Percentiles rank a stretch among this genome's conserved stretches.
These are phyloP conservation scores for Nasonia longicornis DNA, from an alignment of 1,140 invertebrate genomes.

Conservation along the genomic window DNA sequence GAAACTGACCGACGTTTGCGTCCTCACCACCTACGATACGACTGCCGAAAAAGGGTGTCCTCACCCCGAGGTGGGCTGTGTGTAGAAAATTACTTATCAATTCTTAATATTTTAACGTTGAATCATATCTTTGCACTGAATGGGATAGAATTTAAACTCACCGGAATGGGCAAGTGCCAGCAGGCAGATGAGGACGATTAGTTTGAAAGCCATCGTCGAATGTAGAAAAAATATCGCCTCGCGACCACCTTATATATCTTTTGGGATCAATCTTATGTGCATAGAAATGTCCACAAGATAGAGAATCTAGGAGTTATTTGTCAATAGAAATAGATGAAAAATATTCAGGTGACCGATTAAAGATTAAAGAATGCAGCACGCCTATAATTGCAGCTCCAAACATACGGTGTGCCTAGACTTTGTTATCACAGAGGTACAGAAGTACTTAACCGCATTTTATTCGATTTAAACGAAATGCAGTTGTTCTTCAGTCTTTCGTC, in stretches of 20 bases:
- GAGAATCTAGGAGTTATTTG: neutral
- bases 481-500: too few relatives aligned
- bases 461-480: too few relatives aligned
- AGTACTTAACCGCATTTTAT: too few relatives aligned
- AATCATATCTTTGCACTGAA: neutral
- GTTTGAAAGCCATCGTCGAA: constrained; percentile 45
- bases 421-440: neutral
- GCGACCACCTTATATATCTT: neutral
- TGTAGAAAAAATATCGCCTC: neutral
- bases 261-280: neutral
- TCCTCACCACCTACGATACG: constrained; percentile 63
- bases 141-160: constrained; percentile 37
- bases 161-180: constrained; percentile 38
- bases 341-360: neutral
- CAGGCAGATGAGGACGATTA: constrained; percentile 35
- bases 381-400: too few relatives aligned
- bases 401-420: neutral
- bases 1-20: constrained; percentile 59
- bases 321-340: neutral
- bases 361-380: neutral
- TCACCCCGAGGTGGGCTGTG: neutral
- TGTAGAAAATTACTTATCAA: too few relatives aligned
- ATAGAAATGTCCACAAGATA: neutral
- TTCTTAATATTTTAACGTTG: too few relatives aligned
- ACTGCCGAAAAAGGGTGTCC: neutral